phyloP scores from a whole-genome alignment of 2,797 vertebrate genomes.

The Novumbra hubbsi region DNA sequence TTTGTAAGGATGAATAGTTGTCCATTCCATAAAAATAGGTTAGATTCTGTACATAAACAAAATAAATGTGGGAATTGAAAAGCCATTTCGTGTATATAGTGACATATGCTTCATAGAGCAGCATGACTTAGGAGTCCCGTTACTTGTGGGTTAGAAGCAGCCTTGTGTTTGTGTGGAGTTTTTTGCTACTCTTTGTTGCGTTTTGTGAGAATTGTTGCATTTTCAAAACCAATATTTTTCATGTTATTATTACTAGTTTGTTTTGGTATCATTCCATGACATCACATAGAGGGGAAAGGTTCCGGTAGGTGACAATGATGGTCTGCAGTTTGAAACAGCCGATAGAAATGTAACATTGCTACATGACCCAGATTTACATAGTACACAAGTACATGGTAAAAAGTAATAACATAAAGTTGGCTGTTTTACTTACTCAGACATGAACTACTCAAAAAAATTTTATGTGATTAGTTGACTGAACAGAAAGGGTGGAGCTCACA shows the following conservation, averaged over 20 bases:
- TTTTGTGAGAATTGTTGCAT: conserved; percentile 7
- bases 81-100: conserved; percentile 29
- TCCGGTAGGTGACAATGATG: neutral
- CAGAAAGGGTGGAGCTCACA: no score
- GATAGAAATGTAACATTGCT: neutral
- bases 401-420: neutral
- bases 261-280: conserved; percentile 25
- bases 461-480: no score
- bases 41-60: neutral
- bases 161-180: conserved; percentile 22
- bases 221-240: conserved; percentile 12
- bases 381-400: no score
- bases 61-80: neutral
- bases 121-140: conserved; percentile 3
- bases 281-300: conserved; percentile 28
- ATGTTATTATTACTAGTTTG: conserved; percentile 17
- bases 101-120: conserved; percentile 16
- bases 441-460: no score
- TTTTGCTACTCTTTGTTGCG: conserved; percentile 1
- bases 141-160: conserved; percentile 14
- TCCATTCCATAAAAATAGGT: neutral
- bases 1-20: neutral
- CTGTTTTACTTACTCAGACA: no score
- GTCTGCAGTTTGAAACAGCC: neutral
- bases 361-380: neutral